Evolutionary conservation across 2,888 invertebrate genomes (phyloP).

Genomic region (Sinotaia quadrata): DNA sequence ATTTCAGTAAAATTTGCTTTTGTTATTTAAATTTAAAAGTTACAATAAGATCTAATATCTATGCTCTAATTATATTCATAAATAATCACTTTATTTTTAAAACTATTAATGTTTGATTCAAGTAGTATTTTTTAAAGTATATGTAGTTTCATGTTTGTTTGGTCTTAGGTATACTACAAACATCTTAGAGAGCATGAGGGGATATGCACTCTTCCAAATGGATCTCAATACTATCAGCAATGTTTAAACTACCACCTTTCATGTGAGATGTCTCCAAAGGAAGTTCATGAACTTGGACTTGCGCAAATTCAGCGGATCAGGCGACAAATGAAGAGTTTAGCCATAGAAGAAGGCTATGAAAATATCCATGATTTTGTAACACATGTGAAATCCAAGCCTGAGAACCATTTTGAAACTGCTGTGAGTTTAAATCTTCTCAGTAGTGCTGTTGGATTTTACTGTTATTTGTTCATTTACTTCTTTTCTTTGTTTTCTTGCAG

Average conservation of each 20-base stretch:
- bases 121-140: too few species aligned
- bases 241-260: slow-evolving; percentile 65
- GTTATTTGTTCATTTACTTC: too few species aligned
- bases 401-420: neutral
- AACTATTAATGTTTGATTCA: too few species aligned
- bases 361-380: slow-evolving; percentile 23
- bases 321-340: slow-evolving; percentile 40
- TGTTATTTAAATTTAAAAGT: too few species aligned
- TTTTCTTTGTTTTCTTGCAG: too few species aligned
- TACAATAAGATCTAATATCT: too few species aligned
- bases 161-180: slow-evolving; percentile 45
- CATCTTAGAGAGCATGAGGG: slow-evolving; percentile 55
- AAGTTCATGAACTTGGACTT: slow-evolving; percentile 66
- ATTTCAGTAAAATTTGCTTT: too few species aligned
- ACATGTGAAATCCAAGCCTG: slow-evolving; percentile 36
- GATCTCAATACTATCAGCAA: slow-evolving; percentile 56
- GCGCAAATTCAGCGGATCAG: slow-evolving; percentile 64
- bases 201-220: slow-evolving; percentile 58
- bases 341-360: slow-evolving; percentile 35
- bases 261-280: slow-evolving; percentile 50
- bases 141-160: neutral
- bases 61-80: too few species aligned
- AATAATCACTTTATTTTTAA: too few species aligned
- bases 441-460: neutral
- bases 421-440: neutral